phyloP scores from a whole-genome alignment of 92 coral and sea anemone genomes.

The Pocillopora meandrina region DNA sequence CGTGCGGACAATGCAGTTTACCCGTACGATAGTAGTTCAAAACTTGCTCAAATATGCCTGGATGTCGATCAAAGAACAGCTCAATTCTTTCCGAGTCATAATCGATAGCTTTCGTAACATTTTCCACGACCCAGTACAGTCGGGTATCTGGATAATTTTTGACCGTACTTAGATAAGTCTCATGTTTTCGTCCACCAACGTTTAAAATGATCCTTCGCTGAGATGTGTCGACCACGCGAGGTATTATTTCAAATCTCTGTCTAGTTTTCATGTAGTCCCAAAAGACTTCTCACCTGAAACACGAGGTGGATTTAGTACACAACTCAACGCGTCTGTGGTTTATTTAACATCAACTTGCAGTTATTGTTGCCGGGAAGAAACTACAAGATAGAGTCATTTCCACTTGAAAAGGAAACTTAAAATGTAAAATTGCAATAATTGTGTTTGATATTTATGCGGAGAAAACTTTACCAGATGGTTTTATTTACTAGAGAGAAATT shows the following conservation, averaged over 20 bases:
- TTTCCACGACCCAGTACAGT: constrained; percentile 90
- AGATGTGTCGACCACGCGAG: constrained; percentile 69
- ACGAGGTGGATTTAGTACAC: background rate
- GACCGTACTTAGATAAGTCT: constrained; percentile 84
- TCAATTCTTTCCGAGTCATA: constrained; percentile 91
- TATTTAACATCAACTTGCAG: background rate
- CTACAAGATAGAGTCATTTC: background rate
- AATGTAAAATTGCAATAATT: constrained; percentile 14
- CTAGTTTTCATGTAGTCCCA: constrained; percentile 53
- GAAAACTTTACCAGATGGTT: constrained; percentile 36
- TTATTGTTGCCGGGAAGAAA: background rate
- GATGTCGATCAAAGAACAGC: constrained; percentile 93
- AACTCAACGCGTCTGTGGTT: background rate
- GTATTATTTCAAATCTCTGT: constrained; percentile 71
- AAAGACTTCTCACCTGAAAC: constrained; percentile 18
- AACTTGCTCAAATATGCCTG: constrained; percentile 85
- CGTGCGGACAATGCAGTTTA: constrained; percentile 91
- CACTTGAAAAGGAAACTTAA: background rate
- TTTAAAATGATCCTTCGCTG: constrained; percentile 79
- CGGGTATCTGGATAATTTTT: constrained; percentile 86
- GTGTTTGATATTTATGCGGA: constrained; percentile 27
- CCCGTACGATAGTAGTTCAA: constrained; percentile 95
- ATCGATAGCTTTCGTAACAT: constrained; percentile 89
- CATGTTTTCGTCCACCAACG: constrained; percentile 92
- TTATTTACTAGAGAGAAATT: constrained; percentile 27